Base-by-base conservation (phyloP, 2,888 invertebrate genomes). In the Phengaris arion region DNA sequence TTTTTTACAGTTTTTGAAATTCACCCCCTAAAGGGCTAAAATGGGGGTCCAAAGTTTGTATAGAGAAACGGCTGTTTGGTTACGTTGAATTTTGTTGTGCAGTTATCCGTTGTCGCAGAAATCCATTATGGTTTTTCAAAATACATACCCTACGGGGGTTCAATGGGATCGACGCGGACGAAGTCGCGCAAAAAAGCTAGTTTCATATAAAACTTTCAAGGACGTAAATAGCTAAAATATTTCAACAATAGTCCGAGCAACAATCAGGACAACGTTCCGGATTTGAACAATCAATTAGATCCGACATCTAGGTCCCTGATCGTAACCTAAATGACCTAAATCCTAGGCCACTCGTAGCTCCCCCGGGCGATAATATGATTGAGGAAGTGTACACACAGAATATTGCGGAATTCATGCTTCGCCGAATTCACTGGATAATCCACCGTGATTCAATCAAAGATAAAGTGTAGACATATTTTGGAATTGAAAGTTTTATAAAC, bases 231-330 rank as follows among this genome's bases (percentile, higher is more conserved):
- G 35, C 2, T 64, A 6, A 64, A 64, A 52, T 52, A 9, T 6
- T 52, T 3, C 35, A 35, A 35, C 64, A 64, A 64, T 35, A 64
- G 64, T 12, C 64, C 6, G 12, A 35, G 6, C 12, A 64, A 64
- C 35, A 64, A 64, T 64, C 35, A 35, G 35, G 6, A 35, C 64
- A 64, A 64, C 12, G 35, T 35, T 22, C 35, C 22, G 64, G 64
- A 64, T 64, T 64, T 64, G 64, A 64, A 64, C 64, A 64, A 35
- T 64, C 64, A 64, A 64, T 64, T 64, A 64, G 64, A 35, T 35
- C 64, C 12, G 35, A 64, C 35, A 64, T 64, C 35, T 64, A 35
- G 35, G 64, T 35, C 35, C 64, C 35, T 35, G 64, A 64, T 64
- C 35, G 64, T 35, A 64, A 35, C 35, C 35, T 64, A 64, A 64